Percentiles rank a stretch among this genome's conserved stretches.
Conservation (phyloP, 1,140 invertebrate species). For the Idris sp. region DNA sequence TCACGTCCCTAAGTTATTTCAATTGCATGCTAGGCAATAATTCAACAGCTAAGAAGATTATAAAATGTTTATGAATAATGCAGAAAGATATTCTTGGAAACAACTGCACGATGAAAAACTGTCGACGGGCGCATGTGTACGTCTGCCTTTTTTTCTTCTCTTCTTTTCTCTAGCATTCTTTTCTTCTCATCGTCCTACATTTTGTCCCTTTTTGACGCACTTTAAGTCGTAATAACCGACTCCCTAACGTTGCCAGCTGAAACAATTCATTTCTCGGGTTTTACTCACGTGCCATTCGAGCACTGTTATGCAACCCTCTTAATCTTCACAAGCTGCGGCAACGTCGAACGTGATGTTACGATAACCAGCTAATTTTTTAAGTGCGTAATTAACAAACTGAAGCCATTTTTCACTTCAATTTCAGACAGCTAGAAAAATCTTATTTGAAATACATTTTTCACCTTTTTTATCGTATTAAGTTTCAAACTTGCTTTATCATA, state of each 20-base stretch:
- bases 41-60: slow-evolving; percentile 74
- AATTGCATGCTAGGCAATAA: slow-evolving; percentile 70
- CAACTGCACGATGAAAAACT: too few species aligned
- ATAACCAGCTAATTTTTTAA: slow-evolving; percentile 59
- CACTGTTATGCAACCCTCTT: slow-evolving; percentile 50
- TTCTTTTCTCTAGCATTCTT: too few species aligned
- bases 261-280: slow-evolving; percentile 60
- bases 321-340: slow-evolving; percentile 36
- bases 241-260: slow-evolving; percentile 54
- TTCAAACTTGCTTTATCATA: too few species aligned
- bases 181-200: too few species aligned
- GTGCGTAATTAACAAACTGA: slow-evolving; percentile 42
- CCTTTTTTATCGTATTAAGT: too few species aligned
- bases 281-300: slow-evolving; percentile 46
- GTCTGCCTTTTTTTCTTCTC: slow-evolving; percentile 5
- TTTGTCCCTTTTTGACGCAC: slow-evolving; percentile 58
- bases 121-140: slow-evolving; percentile 4
- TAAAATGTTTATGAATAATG: slow-evolving; percentile 77
- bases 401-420: slow-evolving; percentile 36
- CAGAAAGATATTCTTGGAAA: slow-evolving; percentile 67
- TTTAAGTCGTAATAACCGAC: slow-evolving; percentile 73
- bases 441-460: too few species aligned
- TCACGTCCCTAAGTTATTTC: slow-evolving; percentile 65
- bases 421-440: slow-evolving; percentile 25
- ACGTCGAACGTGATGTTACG: slow-evolving; percentile 60